Percentiles rank a stretch among this genome's conserved stretches.
phyloP scores from a whole-genome alignment of 2,113 vertebrate genomes.

The Plotosus lineatus region DNA sequence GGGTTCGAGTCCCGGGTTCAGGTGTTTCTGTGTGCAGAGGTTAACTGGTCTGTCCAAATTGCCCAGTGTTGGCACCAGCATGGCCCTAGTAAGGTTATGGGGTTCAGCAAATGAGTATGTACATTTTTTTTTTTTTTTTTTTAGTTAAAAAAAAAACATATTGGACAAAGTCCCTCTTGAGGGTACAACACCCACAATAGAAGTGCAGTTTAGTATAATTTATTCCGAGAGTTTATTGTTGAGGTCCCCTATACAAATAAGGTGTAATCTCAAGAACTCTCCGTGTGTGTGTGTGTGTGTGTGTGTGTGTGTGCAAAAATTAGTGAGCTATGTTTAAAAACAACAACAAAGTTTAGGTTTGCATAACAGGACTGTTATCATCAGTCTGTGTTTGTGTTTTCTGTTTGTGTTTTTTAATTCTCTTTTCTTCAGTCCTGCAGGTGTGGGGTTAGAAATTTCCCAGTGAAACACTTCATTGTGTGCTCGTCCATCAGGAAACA shows the following conservation, averaged over 20 bases:
- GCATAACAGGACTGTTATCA: neutral
- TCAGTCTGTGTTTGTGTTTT: neutral
- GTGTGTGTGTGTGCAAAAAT: neutral
- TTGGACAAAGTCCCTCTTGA: no score
- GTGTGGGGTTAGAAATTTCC: conserved; percentile 23
- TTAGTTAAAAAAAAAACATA: neutral
- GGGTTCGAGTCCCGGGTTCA: no score
- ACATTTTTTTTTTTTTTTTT: neutral
- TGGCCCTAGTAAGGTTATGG: no score
- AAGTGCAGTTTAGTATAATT: neutral
- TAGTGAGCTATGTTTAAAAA: neutral
- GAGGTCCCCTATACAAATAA: neutral
- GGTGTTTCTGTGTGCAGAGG: no score
- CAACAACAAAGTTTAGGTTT: neutral
- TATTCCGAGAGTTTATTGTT: neutral
- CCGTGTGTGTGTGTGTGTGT: no score
- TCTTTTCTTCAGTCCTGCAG: conserved; percentile 21
- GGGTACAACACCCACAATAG: neutral
- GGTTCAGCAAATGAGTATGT: no score
- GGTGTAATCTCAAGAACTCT: neutral
- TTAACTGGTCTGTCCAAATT: no score
- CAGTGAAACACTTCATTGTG: conserved; percentile 43
- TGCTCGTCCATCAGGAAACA: conserved; percentile 39
- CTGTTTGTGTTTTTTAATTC: neutral
- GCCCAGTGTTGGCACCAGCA: no score